These are phyloP conservation scores for Chlorospingus semifuscus DNA, from an alignment of 2,797 vertebrate genomes.

Conservation along the genomic window DNA sequence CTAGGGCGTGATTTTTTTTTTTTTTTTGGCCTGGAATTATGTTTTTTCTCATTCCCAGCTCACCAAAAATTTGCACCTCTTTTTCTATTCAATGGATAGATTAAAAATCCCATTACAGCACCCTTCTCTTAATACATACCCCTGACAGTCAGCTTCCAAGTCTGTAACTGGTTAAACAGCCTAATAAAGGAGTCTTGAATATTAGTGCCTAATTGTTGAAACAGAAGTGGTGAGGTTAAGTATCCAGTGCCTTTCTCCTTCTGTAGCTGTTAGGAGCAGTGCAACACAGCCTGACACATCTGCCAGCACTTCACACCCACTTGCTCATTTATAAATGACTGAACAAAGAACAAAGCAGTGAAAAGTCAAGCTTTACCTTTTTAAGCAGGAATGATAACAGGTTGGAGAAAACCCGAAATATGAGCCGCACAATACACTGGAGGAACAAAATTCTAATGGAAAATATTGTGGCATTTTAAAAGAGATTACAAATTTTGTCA, in stretches of 20 bases:
- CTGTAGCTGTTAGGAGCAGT: background rate
- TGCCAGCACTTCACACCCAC: constrained; percentile 40
- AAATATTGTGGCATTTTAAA: background rate
- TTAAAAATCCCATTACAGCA: background rate
- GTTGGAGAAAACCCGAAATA: background rate
- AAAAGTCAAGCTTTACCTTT: constrained; percentile 3
- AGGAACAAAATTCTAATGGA: background rate
- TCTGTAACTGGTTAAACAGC: background rate
- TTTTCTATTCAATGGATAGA: background rate
- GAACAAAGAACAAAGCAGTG: constrained; percentile 16
- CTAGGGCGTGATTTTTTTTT: background rate
- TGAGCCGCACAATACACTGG: background rate
- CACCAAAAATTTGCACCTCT: background rate
- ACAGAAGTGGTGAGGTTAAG: background rate
- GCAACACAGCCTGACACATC: background rate
- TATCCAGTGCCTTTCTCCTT: background rate
- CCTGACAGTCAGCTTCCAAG: background rate
- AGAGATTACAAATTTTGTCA: background rate
- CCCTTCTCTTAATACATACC: background rate
- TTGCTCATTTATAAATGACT: constrained; percentile 11
- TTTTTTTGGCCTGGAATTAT: background rate
- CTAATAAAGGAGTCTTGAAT: background rate
- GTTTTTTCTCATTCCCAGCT: background rate
- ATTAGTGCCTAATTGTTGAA: background rate
- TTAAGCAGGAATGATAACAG: background rate